Conservation (phyloP, 2,113 vertebrate species). For the Lampris incognitus region DNA sequence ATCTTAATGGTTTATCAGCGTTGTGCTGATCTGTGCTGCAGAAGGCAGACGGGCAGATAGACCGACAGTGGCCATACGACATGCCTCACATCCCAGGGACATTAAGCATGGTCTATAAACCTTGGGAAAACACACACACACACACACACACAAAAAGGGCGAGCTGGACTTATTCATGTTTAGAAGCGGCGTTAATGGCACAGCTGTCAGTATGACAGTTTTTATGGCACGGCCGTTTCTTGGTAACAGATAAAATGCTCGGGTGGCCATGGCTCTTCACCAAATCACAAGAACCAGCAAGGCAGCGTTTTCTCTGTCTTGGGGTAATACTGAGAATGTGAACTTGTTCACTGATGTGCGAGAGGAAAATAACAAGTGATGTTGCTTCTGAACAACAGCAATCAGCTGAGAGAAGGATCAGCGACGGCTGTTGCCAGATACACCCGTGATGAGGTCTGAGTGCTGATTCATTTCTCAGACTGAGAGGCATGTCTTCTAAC, state of each 20-base stretch:
- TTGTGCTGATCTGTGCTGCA: constrained; percentile 56
- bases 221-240: constrained; percentile 19
- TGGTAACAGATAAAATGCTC: constrained; percentile 44
- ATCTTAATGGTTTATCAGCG: constrained; percentile 58
- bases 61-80: constrained; percentile 41
- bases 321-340: not conserved
- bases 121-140: constrained; percentile 11
- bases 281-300: constrained; percentile 37
- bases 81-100: constrained; percentile 62
- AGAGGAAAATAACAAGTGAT: constrained; percentile 10
- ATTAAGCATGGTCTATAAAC: constrained; percentile 67
- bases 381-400: constrained; percentile 23
- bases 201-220: constrained; percentile 44
- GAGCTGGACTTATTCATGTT: constrained; percentile 35
- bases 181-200: constrained; percentile 40
- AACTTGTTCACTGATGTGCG: not conserved
- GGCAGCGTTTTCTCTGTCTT: constrained; percentile 45
- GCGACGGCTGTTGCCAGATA: constrained; percentile 28
- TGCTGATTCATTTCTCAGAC: constrained; percentile 49
- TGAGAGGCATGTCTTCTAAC: constrained; percentile 48
- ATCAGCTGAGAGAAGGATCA: constrained; percentile 48
- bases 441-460: constrained; percentile 43
- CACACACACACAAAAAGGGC: constrained; percentile 40
- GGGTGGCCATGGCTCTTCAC: constrained; percentile 30
- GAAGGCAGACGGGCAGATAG: constrained; percentile 42